Base-by-base conservation (phyloP, 2,888 invertebrate species). In the Epistrophe grossulariae region DNA sequence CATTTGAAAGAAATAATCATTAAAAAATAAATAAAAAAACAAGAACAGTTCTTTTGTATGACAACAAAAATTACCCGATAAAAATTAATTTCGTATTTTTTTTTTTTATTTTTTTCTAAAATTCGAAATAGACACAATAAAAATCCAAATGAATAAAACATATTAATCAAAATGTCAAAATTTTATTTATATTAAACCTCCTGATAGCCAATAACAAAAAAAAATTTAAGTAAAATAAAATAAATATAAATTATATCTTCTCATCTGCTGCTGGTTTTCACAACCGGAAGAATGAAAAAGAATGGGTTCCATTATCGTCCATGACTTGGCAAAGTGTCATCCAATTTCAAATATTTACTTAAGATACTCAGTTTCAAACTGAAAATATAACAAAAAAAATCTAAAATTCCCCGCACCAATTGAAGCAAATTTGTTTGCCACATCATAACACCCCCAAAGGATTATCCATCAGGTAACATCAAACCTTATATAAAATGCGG, bases 361-460 rank as follows among this genome's bases (percentile, higher is more conserved):
- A 70, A 73, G 68, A 60, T 50, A 43, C 55, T 59, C 24, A 48
- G 19, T 57, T 71, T 31, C 19, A 38, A 45, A 55, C 38, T 24
- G 10, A 28, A 24, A 43, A 45, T 19, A 40, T 0, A 9, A 4
- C 10, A 28, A 48, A 66, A 57, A 35, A 19, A 62, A 76, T 72
- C 66, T 40, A 50, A 64, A 84, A 84, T 79, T 79, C 57, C 40
- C 48, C 74, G 59, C 71, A 71, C 66, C 84, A 72, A 77, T 84
- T 84, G 80, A 77, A 60, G 80, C 60, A 59, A 80, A 84, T 77
- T 76, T 84, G 70, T 76, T 76, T 84, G 62, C 64, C 71, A 76
- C 70, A 55, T 50, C 64, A 64, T 64, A 84, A 84, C 57, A 84
- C 68, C 79, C 74, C 74, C 15, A 28, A 62, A 43, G 70, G 73